Evolutionary conservation across 2,888 invertebrate genomes (phyloP), one percentile per base, ranked within the genome.

Genomic region (Hypercompe scribonia): DNA sequence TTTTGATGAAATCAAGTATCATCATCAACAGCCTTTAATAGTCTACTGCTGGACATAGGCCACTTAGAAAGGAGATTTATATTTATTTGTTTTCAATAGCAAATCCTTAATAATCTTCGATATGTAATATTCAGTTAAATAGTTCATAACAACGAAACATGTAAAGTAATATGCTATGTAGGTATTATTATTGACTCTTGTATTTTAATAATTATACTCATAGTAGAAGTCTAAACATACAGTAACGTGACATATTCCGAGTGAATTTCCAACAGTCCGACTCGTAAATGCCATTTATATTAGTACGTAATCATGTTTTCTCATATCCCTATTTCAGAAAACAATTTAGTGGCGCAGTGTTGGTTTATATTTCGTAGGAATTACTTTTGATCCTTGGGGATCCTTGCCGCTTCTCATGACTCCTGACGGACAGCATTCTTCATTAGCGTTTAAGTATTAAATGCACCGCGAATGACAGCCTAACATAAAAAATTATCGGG

Each of bases 281-380:
- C 63, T 68, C 75, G 34, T 75, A 70, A 75, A 70, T 70, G 61
- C 28, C 39, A 66, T 70, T 72, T 72, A 72, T 72, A 64, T 70
- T 34, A 58, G 34, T 54, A 21, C 39, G 65, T 66, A 65, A 68
- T 69, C 61, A 69, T 74, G 66, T 69, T 71, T 74, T 74, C 63
- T 74, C 36, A 39, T 65, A 58, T 34, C 33, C 33, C 31, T 33
- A 54, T 50, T 71, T 42, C 72, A 58, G 31, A 58, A 3, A 54
- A 54, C n/a, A 54, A n/a, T 54, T 54, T 54, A 24, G 50, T 24
- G 24, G 24, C 50, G 50, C 13, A 15, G 18, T 11, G 42, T n/a
- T 54, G n/a, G 50, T 11, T 54, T 24, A 54, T n/a, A 54, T 54
- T 54, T 54, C n/a, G n/a, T 54, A n/a, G 10, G 10, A 54, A n/a